Evolutionary conservation across 2,888 invertebrate species (phyloP).

Genomic region (Oasisia sp.): DNA sequence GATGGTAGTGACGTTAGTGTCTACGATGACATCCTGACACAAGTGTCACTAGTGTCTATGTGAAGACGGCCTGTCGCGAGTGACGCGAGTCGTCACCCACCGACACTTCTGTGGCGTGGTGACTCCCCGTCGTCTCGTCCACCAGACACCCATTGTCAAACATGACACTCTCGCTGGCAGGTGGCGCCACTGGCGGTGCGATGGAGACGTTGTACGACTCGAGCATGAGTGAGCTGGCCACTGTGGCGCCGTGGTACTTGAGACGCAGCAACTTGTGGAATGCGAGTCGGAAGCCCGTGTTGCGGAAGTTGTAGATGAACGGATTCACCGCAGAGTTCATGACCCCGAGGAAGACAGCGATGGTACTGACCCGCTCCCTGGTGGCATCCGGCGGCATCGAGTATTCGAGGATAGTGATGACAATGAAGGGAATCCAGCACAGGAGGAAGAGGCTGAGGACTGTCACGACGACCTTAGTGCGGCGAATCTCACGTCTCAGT

Average conservation of each 20-base stretch:
- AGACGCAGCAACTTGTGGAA: slow-evolving; percentile 41
- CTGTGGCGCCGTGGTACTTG: background rate
- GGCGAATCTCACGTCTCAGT: slow-evolving; percentile 38
- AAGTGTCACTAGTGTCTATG: background rate
- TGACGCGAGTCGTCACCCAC: background rate
- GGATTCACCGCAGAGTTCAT: slow-evolving; percentile 46
- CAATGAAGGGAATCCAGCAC: slow-evolving; percentile 46
- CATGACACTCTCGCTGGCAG: background rate
- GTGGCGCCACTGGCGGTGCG: background rate
- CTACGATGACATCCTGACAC: background rate
- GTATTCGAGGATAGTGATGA: slow-evolving; percentile 28
- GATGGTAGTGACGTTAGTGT: background rate
- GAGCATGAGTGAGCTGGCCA: background rate
- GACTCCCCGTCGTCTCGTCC: background rate
- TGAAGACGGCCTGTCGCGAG: background rate
- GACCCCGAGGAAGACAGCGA: slow-evolving; percentile 41
- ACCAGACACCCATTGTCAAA: background rate
- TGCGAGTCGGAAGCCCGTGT: slow-evolving; percentile 42
- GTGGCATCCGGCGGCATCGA: background rate
- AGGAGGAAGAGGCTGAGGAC: slow-evolving; percentile 43
- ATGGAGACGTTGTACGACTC: background rate
- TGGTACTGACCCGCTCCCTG: background rate
- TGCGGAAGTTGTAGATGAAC: slow-evolving; percentile 47
- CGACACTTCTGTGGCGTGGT: background rate
- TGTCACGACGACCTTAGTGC: slow-evolving; percentile 44